Percentiles rank a stretch among this genome's conserved stretches.
These are phyloP conservation scores for Xenotilapia caudafasciata DNA, from an alignment of 2,113 vertebrate genomes.

Conservation along the genomic window DNA sequence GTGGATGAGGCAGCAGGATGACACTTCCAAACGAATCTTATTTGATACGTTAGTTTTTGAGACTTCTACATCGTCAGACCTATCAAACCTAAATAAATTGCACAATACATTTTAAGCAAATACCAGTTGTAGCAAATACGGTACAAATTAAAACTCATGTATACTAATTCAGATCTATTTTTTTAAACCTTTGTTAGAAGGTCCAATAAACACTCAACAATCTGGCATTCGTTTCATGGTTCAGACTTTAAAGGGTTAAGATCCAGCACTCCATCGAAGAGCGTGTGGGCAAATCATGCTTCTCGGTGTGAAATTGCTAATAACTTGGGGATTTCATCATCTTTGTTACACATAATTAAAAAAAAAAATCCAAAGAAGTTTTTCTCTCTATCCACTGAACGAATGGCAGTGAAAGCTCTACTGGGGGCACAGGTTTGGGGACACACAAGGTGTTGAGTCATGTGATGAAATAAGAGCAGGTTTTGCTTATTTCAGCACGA, in stretches of 20 bases:
- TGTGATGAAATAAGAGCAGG: background rate
- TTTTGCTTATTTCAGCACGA: background rate
- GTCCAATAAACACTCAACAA: background rate
- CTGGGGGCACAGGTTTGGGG: background rate
- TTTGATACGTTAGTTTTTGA: background rate
- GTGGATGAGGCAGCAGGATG: background rate
- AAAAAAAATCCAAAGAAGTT: background rate
- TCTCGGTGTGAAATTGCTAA: background rate
- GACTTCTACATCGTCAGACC: accelerated
- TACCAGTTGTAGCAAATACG: background rate
- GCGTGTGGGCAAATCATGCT: background rate
- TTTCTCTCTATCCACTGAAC: background rate
- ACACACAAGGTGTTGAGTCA: background rate
- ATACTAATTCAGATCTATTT: background rate
- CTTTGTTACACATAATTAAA: background rate
- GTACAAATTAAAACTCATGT: background rate
- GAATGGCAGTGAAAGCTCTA: background rate
- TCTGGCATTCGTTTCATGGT: background rate
- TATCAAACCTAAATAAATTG: accelerated
- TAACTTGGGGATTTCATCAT: background rate
- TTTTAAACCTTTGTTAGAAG: background rate
- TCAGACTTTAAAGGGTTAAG: background rate
- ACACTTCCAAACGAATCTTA: background rate
- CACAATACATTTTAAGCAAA: background rate
- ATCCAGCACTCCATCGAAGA: background rate